phyloP scores from a whole-genome alignment of 64 coral and sea anemone genomes.

The Porites australiensis region DNA sequence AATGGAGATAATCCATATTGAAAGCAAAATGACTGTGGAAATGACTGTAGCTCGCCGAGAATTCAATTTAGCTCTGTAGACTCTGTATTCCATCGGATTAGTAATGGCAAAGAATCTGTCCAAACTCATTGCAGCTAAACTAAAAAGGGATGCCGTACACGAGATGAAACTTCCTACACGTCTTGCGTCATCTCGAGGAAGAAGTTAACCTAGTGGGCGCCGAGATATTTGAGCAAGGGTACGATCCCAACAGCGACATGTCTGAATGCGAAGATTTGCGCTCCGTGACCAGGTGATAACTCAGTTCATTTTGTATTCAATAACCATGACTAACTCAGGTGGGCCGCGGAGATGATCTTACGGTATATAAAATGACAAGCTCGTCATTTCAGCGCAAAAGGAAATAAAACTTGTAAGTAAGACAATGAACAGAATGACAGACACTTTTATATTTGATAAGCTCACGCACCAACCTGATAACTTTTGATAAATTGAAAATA shows the following conservation, averaged over 20 bases:
- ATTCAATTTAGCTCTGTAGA: slow-evolving; percentile 43
- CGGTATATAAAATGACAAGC: too few species aligned
- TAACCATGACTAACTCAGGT: neutral
- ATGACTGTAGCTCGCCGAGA: slow-evolving; percentile 20
- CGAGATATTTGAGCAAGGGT: slow-evolving; percentile 4
- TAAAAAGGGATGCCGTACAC: slow-evolving; percentile 74
- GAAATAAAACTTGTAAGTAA: too few species aligned
- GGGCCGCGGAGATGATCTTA: too few species aligned
- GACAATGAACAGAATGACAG: too few species aligned
- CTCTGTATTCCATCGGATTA: slow-evolving; percentile 39
- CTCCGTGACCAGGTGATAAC: neutral
- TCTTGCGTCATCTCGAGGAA: slow-evolving; percentile 27
- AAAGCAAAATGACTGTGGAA: slow-evolving; percentile 4
- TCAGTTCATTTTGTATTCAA: neutral
- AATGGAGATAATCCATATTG: slow-evolving; percentile 80
- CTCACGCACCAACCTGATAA: too few species aligned
- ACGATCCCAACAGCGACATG: slow-evolving; percentile 34
- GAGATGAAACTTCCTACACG: slow-evolving; percentile 78
- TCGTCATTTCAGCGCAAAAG: too few species aligned
- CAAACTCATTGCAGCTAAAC: slow-evolving; percentile 75
- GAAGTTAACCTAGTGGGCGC: neutral
- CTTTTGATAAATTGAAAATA: too few species aligned
- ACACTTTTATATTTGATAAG: too few species aligned
- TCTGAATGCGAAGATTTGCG: neutral
- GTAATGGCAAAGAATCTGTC: slow-evolving; percentile 91